These are phyloP conservation scores for Lanistes nyassanus DNA, from an alignment of 1,140 invertebrate species.

Conservation along the genomic window DNA sequence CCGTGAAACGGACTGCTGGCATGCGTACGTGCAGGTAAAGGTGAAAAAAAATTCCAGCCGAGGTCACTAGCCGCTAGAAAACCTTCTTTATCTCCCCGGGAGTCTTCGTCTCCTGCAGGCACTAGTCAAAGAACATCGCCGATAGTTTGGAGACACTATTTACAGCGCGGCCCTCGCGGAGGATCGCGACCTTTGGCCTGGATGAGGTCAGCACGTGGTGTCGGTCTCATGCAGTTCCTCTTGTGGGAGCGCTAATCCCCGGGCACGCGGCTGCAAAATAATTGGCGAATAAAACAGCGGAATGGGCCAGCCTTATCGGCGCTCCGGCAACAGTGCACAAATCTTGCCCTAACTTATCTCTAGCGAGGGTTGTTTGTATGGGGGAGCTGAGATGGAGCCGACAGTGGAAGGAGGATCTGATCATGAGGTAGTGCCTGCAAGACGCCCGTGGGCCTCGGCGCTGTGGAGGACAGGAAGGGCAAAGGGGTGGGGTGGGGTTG, in stretches of 20 bases:
- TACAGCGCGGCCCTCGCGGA: no score
- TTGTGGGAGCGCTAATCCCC: slow-evolving; percentile 16
- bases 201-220: no score
- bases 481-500: background rate
- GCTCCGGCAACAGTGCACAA: slow-evolving; percentile 22
- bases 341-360: slow-evolving; percentile 6
- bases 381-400: background rate
- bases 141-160: no score
- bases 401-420: background rate
- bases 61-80: no score
- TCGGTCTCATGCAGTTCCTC: no score
- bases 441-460: background rate
- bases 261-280: slow-evolving; percentile 11
- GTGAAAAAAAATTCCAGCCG: no score
- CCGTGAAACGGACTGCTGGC: no score
- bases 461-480: background rate
- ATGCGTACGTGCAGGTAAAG: no score
- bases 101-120: no score
- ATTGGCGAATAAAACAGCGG: slow-evolving; percentile 25
- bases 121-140: no score
- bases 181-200: no score
- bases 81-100: no score
- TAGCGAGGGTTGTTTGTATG: slow-evolving; percentile 14
- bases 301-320: slow-evolving; percentile 12
- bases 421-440: background rate